Evolutionary conservation across 2,888 invertebrate species (phyloP).

Genomic region (Conchocele bisecta): DNA sequence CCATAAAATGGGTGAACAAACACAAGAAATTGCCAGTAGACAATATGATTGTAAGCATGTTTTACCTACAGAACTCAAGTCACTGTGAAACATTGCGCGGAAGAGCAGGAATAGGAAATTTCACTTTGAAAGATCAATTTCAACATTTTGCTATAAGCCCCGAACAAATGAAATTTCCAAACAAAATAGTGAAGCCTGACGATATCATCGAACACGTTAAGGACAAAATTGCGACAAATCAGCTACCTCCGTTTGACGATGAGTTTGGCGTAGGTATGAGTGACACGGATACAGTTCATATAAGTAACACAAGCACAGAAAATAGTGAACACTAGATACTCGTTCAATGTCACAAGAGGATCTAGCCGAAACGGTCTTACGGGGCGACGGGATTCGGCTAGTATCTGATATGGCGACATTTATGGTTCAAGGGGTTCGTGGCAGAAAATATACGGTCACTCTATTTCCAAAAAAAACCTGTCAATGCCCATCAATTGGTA

Average conservation of each 20-base stretch:
- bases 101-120: conserved; percentile 8
- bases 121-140: background rate
- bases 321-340: background rate
- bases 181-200: conserved; percentile 7
- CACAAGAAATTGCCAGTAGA: conserved; percentile 27
- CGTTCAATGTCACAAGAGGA: background rate
- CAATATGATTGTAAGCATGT: conserved; percentile 23
- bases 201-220: conserved; percentile 2
- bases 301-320: background rate
- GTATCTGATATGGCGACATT: conserved; percentile 18
- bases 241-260: no score
- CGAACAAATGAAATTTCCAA: conserved; percentile 2
- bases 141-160: background rate
- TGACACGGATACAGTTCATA: no score
- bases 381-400: conserved; percentile 10
- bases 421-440: conserved; percentile 21
- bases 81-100: background rate
- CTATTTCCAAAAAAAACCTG: conserved; percentile 34
- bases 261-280: no score
- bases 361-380: conserved; percentile 9
- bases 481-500: conserved; percentile 17
- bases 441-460: conserved; percentile 20
- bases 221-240: background rate
- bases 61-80: conserved; percentile 24
- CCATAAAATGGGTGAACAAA: conserved; percentile 11